Conservation (phyloP, 2,113 vertebrate genomes). For the Engraulis encrasicolus region DNA sequence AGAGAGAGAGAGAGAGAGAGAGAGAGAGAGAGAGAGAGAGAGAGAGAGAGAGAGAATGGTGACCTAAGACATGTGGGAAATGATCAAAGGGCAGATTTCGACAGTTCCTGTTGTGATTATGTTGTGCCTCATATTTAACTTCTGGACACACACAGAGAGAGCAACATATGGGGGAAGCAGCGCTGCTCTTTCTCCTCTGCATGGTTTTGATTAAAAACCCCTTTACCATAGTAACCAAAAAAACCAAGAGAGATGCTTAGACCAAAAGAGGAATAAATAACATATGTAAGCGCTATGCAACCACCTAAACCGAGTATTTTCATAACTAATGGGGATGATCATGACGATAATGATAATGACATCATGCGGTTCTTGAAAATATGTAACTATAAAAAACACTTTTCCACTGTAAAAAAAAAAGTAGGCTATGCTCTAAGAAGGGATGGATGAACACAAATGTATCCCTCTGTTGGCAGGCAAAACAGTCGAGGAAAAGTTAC, state of each 20-base stretch:
- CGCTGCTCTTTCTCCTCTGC: too few species aligned
- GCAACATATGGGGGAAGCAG: slow-evolving; percentile 23
- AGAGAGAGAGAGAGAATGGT: too few species aligned
- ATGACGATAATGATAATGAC: slow-evolving; percentile 24
- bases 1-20: too few species aligned
- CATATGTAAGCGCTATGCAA: slow-evolving; percentile 26
- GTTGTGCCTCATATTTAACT: slow-evolving; percentile 39
- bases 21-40: too few species aligned
- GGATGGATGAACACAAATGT: slow-evolving; percentile 45
- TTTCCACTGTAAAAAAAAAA: slow-evolving; percentile 41
- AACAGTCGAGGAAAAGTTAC: slow-evolving; percentile 37
- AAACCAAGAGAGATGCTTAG: not conserved
- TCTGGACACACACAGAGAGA: slow-evolving; percentile 28
- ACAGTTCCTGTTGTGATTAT: slow-evolving; percentile 32
- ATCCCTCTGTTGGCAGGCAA: slow-evolving; percentile 47
- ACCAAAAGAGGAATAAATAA: not conserved
- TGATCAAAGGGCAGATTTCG: slow-evolving; percentile 58
- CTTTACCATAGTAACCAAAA: slow-evolving; percentile 31
- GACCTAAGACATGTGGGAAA: slow-evolving; percentile 36
- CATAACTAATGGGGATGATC: slow-evolving; percentile 42
- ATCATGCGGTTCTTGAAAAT: too few species aligned
- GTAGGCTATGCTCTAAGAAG: slow-evolving; percentile 28
- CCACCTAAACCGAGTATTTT: not conserved
- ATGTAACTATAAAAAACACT: slow-evolving; percentile 39
- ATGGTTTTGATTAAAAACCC: slow-evolving; percentile 63